These are phyloP conservation scores for Malurus melanocephalus DNA, from an alignment of 2,113 vertebrate species.

Conservation along the genomic window DNA sequence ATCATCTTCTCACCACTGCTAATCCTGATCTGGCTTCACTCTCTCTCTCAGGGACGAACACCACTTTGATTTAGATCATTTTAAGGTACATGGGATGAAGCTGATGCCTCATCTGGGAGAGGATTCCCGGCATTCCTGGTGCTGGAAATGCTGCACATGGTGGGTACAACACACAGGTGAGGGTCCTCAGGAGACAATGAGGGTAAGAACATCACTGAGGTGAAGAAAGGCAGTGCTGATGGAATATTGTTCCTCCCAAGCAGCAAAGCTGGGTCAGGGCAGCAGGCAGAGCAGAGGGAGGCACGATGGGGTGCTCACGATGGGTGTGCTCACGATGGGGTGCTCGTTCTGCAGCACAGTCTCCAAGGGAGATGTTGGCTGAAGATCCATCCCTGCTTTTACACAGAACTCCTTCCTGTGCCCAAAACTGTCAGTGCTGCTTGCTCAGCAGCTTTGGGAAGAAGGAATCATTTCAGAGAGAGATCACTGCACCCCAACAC, in stretches of 20 bases:
- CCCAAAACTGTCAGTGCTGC: not conserved
- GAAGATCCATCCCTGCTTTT: not conserved
- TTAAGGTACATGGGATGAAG: not conserved
- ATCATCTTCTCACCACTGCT: not conserved
- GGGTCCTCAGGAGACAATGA: not conserved
- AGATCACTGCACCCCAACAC: not conserved
- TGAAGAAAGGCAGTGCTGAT: not conserved
- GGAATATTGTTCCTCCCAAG: not conserved
- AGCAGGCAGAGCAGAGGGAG: not conserved
- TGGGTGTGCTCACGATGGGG: not conserved
- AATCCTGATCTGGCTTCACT: not conserved
- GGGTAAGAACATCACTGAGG: not conserved
- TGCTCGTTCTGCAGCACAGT: not conserved
- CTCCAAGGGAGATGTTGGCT: not conserved
- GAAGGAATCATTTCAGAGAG: not conserved
- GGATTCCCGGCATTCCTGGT: accelerated
- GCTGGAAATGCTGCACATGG: not conserved
- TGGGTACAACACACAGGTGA: not conserved
- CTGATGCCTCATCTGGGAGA: not conserved
- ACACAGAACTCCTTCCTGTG: not conserved
- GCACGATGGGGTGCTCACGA: not conserved
- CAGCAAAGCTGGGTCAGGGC: not conserved
- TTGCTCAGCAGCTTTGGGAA: not conserved
- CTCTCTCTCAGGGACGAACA: not conserved
- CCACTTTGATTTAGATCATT: not conserved